phyloP scores from a whole-genome alignment of 2,113 vertebrate species.

The Propithecus coquereli region DNA sequence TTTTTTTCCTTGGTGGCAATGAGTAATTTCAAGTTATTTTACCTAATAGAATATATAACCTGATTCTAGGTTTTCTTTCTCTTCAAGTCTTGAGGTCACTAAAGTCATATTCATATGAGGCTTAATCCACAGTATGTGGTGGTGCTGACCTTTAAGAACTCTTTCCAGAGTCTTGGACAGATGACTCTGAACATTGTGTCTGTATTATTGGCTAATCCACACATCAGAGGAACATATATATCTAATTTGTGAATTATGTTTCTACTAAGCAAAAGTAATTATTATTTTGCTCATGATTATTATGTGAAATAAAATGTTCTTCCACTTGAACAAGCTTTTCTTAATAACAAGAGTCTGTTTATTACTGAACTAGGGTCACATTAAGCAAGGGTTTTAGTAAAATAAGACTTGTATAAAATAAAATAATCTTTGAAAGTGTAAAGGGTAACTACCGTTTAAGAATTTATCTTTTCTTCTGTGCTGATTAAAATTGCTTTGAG shows the following conservation, averaged over 20 bases:
- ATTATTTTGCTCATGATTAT: constrained; percentile 6
- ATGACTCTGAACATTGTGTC: not conserved
- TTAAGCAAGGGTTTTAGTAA: not conserved
- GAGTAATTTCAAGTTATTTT: not conserved
- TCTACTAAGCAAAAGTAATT: not conserved
- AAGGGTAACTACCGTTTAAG: not conserved
- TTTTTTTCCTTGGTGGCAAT: not conserved
- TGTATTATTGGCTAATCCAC: not conserved
- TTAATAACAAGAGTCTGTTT: constrained; percentile 12
- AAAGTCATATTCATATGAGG: not conserved
- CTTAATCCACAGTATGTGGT: not conserved
- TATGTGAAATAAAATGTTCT: constrained; percentile 46
- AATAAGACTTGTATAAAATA: not conserved
- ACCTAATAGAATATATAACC: not conserved
- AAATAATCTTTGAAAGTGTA: not conserved
- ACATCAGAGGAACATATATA: not conserved
- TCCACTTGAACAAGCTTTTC: constrained; percentile 9
- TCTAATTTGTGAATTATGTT: not conserved
- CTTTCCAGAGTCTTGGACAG: not conserved
- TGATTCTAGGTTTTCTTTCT: not conserved
- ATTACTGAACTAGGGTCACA: not conserved
- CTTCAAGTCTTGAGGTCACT: not conserved
- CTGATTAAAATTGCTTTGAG: not conserved
- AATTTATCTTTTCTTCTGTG: not conserved
- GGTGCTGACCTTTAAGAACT: not conserved